These are phyloP conservation scores for Lutraria lutraria DNA, from an alignment of 2,888 invertebrate genomes.

Conservation along the genomic window DNA sequence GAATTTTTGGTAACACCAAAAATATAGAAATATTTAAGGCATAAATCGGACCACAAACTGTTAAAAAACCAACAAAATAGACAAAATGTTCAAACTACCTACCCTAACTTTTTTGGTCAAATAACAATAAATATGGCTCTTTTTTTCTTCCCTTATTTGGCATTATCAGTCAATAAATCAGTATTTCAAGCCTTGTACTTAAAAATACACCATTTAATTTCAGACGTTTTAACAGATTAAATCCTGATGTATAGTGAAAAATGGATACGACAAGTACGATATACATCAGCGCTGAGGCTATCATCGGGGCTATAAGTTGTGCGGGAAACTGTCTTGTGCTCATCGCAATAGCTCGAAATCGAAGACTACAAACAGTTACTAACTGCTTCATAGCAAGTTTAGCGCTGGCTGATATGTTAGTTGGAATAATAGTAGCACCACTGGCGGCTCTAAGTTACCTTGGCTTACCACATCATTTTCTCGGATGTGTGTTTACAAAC, in stretches of 20 bases:
- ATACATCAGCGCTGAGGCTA: slow-evolving; percentile 79
- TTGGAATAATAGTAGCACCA: slow-evolving; percentile 82
- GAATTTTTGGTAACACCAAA: too few relatives aligned
- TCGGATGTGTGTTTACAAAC: slow-evolving; percentile 84
- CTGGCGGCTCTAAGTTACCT: slow-evolving; percentile 77
- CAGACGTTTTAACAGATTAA: background rate
- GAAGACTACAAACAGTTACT: slow-evolving; percentile 78
- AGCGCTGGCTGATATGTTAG: slow-evolving; percentile 81
- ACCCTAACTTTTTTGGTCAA: too few relatives aligned
- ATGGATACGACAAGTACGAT: slow-evolving; percentile 72
- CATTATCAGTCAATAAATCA: background rate
- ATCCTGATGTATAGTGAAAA: background rate
- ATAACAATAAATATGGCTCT: too few relatives aligned
- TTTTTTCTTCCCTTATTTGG: too few relatives aligned
- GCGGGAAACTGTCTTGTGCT: slow-evolving; percentile 80
- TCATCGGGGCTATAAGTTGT: slow-evolving; percentile 75
- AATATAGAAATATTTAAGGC: too few relatives aligned
- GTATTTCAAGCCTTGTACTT: background rate
- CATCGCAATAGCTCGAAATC: slow-evolving; percentile 75
- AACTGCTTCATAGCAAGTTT: slow-evolving; percentile 83
- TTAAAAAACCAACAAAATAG: too few relatives aligned
- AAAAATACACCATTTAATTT: background rate
- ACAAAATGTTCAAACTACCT: too few relatives aligned
- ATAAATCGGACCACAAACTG: too few relatives aligned
- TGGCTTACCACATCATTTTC: slow-evolving; percentile 78